A percentile compares a stretch with the other conserved stretches of the same genome.
Evolutionary conservation across 2,113 vertebrate species (phyloP).

Genomic region (Callopanchax toddi): DNA sequence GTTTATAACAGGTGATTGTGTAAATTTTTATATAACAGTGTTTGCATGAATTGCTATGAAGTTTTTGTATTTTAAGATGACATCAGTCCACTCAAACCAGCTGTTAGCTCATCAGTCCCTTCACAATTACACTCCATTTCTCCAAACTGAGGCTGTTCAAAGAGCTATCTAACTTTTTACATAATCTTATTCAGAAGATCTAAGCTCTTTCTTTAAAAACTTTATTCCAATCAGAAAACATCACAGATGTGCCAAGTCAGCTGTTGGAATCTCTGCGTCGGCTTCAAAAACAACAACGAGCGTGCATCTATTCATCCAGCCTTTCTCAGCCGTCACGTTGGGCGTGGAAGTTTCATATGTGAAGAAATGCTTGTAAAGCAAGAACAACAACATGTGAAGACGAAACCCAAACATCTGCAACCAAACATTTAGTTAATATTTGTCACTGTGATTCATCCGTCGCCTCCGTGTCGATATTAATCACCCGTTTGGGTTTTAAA

Average conservation of each 20-base stretch:
- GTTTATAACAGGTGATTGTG: too few species aligned
- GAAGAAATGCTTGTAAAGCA: conserved; percentile 54
- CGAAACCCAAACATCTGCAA: conserved; percentile 64
- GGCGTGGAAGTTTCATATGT: conserved; percentile 36
- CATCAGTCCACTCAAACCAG: too few species aligned
- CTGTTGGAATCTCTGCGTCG: neutral
- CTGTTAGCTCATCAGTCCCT: too few species aligned
- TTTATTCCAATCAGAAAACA: too few species aligned
- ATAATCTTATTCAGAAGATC: neutral
- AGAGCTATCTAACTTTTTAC: neutral
- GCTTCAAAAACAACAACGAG: neutral
- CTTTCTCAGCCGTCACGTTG: conserved; percentile 3
- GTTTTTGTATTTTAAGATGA: too few species aligned
- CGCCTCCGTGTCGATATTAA: conserved; percentile 87
- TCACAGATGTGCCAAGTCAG: too few species aligned
- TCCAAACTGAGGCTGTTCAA: neutral
- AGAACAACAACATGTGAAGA: conserved; percentile 61
- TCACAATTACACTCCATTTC: neutral
- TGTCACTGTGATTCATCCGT: conserved; percentile 88
- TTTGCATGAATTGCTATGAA: too few species aligned
- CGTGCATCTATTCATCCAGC: neutral
- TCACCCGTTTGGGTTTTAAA: conserved; percentile 90
- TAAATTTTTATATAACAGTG: too few species aligned
- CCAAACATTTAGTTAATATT: conserved; percentile 63
- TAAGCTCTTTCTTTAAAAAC: neutral